Conservation (phyloP, 1,140 invertebrate genomes). For the Apis cerana region DNA sequence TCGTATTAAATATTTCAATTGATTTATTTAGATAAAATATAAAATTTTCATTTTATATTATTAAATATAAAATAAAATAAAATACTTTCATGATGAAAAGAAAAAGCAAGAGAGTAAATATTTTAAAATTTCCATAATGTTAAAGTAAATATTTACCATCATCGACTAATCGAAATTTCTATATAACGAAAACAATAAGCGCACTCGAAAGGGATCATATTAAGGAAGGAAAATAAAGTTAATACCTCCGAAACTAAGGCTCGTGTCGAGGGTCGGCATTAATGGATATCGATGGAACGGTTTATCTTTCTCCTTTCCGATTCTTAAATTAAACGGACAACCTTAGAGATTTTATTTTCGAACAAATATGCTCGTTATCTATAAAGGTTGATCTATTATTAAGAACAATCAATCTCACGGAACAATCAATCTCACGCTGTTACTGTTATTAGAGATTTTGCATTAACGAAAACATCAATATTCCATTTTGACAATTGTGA, state of each 20-base stretch:
- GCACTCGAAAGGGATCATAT: background rate
- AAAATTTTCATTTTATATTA: too few relatives aligned
- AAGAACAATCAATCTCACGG: background rate
- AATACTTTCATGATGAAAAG: too few relatives aligned
- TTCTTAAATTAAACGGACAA: background rate
- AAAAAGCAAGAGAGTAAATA: too few relatives aligned
- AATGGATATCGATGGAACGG: conserved; percentile 29
- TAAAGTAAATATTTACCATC: background rate
- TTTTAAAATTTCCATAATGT: background rate
- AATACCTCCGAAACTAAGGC: background rate
- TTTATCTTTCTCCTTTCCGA: background rate
- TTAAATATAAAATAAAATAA: too few relatives aligned
- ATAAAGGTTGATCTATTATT: background rate
- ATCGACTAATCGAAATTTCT: background rate
- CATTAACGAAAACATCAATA: too few relatives aligned
- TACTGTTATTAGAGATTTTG: too few relatives aligned
- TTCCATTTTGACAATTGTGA: too few relatives aligned
- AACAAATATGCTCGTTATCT: background rate
- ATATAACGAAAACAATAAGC: background rate
- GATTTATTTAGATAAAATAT: too few relatives aligned
- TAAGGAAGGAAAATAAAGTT: background rate
- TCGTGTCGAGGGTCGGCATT: background rate
- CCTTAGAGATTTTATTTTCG: background rate
- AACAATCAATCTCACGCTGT: background rate
- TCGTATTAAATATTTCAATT: too few relatives aligned